These are phyloP conservation scores for Amphimallon solstitiale DNA, from an alignment of 2,888 invertebrate species.

Conservation along the genomic window DNA sequence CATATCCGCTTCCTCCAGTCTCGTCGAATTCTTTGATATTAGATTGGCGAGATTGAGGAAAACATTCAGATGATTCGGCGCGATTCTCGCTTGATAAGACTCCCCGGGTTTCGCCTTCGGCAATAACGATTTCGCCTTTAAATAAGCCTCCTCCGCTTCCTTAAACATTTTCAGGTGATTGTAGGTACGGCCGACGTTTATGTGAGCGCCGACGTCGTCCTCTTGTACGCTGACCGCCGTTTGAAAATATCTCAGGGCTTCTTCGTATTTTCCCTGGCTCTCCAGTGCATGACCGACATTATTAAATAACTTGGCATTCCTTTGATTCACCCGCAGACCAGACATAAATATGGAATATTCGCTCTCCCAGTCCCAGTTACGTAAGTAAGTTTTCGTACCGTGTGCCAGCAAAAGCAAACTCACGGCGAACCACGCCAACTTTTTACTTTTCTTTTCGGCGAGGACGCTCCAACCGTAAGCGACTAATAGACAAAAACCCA, in stretches of 20 bases:
- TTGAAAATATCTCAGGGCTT: constrained; percentile 90
- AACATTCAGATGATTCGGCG: constrained; percentile 95
- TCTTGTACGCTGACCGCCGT: constrained; percentile 93
- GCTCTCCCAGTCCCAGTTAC: constrained; percentile 93
- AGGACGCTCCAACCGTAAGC: constrained; percentile 85
- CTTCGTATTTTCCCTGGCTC: constrained; percentile 73
- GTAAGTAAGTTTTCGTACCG: constrained; percentile 83
- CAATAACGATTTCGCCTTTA: constrained; percentile 86
- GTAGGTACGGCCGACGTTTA: constrained; percentile 95
- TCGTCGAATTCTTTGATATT: constrained; percentile 90
- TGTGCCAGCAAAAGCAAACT: constrained; percentile 77
- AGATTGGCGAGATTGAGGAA: constrained; percentile 95
- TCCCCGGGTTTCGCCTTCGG: constrained; percentile 94
- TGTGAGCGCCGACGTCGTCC: constrained; percentile 96
- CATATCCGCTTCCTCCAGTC: constrained; percentile 94
- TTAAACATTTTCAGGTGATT: constrained; percentile 88
- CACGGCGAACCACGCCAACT: constrained; percentile 74
- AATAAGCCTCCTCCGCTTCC: constrained; percentile 93
- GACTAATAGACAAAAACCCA: constrained; percentile 95
- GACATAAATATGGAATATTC: constrained; percentile 96
- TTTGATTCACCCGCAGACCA: constrained; percentile 84
- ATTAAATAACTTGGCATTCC: constrained; percentile 96
- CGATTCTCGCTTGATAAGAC: constrained; percentile 94
- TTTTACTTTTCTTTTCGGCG: constrained; percentile 72
- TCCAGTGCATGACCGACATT: constrained; percentile 97